phyloP scores from a whole-genome alignment of 1,140 invertebrate species.

The Triops cancriformis region DNA sequence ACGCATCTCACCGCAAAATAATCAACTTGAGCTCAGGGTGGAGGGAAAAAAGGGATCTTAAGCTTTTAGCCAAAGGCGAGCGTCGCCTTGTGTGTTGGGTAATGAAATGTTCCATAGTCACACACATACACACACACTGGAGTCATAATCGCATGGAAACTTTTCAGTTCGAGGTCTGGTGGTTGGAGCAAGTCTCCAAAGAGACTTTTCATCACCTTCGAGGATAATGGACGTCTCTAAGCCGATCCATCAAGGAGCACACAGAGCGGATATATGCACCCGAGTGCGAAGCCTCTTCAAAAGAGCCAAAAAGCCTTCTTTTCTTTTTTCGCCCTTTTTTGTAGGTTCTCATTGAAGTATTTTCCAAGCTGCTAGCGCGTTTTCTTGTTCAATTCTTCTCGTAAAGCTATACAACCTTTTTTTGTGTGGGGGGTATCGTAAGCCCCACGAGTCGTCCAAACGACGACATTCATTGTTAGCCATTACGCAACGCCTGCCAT shows the following conservation, averaged over 20 bases:
- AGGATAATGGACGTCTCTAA: constrained; percentile 6
- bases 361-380: background rate
- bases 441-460: background rate
- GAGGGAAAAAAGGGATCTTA: background rate
- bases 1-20: no score
- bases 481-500: background rate
- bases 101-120: constrained; percentile 1
- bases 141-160: background rate
- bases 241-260: constrained; percentile 5
- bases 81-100: background rate
- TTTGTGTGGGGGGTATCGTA: background rate
- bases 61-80: background rate
- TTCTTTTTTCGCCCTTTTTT: background rate
- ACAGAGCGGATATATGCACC: background rate
- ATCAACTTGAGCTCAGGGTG: no score
- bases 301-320: background rate
- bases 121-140: background rate
- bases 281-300: background rate
- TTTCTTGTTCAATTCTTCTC: background rate
- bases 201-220: background rate
- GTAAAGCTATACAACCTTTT: background rate
- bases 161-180: background rate
- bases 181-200: constrained; percentile 7
- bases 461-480: background rate
- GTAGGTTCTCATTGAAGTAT: background rate